Base-by-base conservation (phyloP, 1,140 invertebrate genomes). In the Zaprionus africanus region DNA sequence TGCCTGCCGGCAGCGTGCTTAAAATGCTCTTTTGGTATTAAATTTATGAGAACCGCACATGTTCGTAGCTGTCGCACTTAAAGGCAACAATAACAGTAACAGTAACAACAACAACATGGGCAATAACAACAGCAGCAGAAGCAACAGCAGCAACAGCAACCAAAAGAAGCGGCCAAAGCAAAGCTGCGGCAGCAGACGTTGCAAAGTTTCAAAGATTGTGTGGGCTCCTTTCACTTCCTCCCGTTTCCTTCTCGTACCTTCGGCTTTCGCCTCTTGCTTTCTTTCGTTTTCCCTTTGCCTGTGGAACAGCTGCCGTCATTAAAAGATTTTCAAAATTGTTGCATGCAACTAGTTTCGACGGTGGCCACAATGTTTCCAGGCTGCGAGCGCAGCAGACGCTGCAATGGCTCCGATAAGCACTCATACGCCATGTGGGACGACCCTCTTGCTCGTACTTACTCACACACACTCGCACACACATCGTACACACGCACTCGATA, bases 11-110 rank as follows among this genome's bases (percentile, higher is more conserved):
- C 68, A 57, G 73, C 63, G 71, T 84, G 82, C 77, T 82, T 82
- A 83, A 87, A 83, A 88, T 87, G 74, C 84, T 81, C 77, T 78
- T 87, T 88, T 84, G 78, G 70, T 78, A 79, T 87, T 80, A 87
- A 83, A 87, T 87, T 87, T 87, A 87, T 86, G 82, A 86, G 79
- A 87, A 82, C 83, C 83, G 83, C 83, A 86, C 83, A 82, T 87
- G 83, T 73, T 87, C 80, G 82, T 78, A 77, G 69, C 63, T 63
- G 59, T 63, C 68, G 59, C 81, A 77, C 77, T 66, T 53, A 70
- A 54, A 78, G 66, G 65, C 81, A 82, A 71, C 79, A 83, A 65
- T 66, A 76, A 56, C 61, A 76, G 58, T 68, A 61, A 15, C 57
- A 67, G 41, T 38, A 34, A 26, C 64, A 66, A 34, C 26, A 76